phyloP scores from a whole-genome alignment of 2,113 vertebrate species.

The Agelaius tricolor region DNA sequence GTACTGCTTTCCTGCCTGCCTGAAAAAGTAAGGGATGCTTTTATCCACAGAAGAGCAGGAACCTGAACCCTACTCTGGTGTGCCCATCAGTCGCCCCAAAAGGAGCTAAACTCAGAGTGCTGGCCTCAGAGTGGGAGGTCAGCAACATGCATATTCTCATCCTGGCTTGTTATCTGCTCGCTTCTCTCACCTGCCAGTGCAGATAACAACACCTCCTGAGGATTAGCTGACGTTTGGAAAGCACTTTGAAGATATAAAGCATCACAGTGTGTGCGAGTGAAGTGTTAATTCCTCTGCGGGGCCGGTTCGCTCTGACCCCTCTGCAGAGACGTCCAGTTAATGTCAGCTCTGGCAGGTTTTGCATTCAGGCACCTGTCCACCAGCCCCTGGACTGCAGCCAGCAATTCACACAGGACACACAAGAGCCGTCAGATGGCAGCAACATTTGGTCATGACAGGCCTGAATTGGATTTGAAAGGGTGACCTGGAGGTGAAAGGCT shows the following conservation, averaged over 20 bases:
- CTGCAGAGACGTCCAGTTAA: constrained; percentile 22
- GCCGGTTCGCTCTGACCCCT: constrained; percentile 38
- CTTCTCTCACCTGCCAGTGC: constrained; percentile 41
- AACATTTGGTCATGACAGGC: constrained; percentile 60
- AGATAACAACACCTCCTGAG: constrained; percentile 48
- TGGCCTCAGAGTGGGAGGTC: not conserved
- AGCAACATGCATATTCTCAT: constrained; percentile 34
- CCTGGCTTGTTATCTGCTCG: not conserved
- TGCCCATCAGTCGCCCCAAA: not conserved
- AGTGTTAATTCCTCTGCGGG: constrained; percentile 45
- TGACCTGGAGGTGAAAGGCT: constrained; percentile 66
- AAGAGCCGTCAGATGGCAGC: constrained; percentile 46
- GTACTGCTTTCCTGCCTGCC: not conserved
- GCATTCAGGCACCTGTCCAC: constrained; percentile 58
- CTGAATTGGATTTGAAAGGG: constrained; percentile 63
- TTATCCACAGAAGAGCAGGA: not conserved
- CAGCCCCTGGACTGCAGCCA: constrained; percentile 54
- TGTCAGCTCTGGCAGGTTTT: constrained; percentile 44
- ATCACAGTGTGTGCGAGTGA: not conserved
- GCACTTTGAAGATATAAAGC: constrained; percentile 18
- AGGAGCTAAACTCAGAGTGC: not conserved
- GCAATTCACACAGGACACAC: constrained; percentile 29
- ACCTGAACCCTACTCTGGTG: not conserved
- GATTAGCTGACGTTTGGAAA: constrained; percentile 15
- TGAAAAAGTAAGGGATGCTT: not conserved